A percentile compares a stretch with the other conserved stretches of the same genome.
Evolutionary conservation across 2,113 vertebrate genomes (phyloP).

Genomic region (Elgaria multicarinata): DNA sequence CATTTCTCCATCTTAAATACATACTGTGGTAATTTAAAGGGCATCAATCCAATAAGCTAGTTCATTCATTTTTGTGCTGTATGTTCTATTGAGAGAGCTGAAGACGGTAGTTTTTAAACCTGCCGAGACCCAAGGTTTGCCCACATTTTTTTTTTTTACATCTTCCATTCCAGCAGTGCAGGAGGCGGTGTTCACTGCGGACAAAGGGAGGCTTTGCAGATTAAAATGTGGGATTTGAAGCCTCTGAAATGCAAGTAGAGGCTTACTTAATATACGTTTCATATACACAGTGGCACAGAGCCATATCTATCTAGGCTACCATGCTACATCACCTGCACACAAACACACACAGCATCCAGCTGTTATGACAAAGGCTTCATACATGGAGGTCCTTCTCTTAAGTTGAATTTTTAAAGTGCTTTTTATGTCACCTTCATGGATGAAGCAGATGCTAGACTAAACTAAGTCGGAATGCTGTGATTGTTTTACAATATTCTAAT

Average conservation of each 20-base stretch:
- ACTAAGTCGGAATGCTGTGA: background rate
- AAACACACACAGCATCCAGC: background rate
- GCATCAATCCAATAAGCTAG: background rate
- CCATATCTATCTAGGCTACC: background rate
- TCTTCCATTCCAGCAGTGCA: background rate
- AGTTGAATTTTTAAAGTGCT: background rate
- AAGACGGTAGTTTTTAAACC: background rate
- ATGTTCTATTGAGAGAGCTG: background rate
- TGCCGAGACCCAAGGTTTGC: background rate
- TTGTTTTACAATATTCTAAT: background rate
- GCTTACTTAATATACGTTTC: constrained; percentile 1
- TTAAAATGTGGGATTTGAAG: background rate
- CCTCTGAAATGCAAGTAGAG: background rate
- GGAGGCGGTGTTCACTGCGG: background rate
- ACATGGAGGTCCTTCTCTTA: background rate
- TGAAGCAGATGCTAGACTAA: background rate
- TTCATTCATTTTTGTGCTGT: background rate
- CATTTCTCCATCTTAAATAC: background rate
- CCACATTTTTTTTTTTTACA: background rate
- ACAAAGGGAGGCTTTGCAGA: background rate
- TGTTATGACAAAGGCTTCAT: background rate
- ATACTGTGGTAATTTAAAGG: background rate
- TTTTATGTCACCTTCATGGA: background rate
- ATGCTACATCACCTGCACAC: background rate
- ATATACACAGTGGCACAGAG: background rate